A percentile compares a stretch with the other conserved stretches of the same genome.
Conservation (phyloP, 2,888 invertebrate species). For the Pollenia griseotomentosa region DNA sequence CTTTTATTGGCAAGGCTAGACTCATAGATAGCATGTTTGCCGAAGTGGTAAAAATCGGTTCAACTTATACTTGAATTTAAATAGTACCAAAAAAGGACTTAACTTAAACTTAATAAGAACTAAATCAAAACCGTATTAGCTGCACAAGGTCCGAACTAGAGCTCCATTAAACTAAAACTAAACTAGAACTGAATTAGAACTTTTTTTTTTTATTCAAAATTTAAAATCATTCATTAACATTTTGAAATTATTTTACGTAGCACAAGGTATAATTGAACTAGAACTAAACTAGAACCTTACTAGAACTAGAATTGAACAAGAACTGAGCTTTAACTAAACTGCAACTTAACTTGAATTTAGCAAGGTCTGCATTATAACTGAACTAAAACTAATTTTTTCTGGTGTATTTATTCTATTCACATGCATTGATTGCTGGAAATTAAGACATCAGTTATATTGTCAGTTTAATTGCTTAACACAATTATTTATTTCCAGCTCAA, state of each 20-base stretch:
- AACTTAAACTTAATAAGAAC: not conserved
- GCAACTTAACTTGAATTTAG: not conserved
- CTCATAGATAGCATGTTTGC: too few relatives aligned
- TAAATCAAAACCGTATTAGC: not conserved
- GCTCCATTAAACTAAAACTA: too few relatives aligned
- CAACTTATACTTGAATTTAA: not conserved
- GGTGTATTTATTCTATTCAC: too few relatives aligned
- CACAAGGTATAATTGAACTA: not conserved
- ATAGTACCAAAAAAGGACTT: too few relatives aligned
- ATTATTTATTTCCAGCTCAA: not conserved
- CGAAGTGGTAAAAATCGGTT: not conserved
- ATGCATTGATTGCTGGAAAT: not conserved
- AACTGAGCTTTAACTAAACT: not conserved
- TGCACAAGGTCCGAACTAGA: too few relatives aligned
- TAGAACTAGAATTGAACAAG: not conserved
- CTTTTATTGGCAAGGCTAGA: too few relatives aligned
- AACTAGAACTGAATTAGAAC: too few relatives aligned
- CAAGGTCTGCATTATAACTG: not conserved
- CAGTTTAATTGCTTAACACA: not conserved
- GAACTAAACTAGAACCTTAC: not conserved
- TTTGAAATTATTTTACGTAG: too few relatives aligned
- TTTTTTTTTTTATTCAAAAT: too few relatives aligned
- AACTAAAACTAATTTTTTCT: not conserved
- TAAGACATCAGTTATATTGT: not conserved
- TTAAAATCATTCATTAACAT: too few relatives aligned